A percentile compares a stretch with the other conserved stretches of the same genome.
Evolutionary conservation across 1,140 invertebrate species (phyloP).

Genomic region (Bombus picipes): DNA sequence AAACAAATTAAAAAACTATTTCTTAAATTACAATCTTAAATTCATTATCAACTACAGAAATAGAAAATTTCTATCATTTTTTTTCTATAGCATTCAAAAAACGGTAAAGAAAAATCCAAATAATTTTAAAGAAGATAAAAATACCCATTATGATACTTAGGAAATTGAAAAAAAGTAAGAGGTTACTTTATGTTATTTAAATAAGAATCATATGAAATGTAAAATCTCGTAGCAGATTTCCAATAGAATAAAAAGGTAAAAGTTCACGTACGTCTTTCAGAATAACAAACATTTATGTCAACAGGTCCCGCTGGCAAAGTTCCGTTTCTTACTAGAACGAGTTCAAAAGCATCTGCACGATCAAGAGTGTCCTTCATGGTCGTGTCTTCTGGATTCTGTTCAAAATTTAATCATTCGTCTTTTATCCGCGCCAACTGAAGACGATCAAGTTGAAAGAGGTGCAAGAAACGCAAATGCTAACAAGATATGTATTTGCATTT

Average conservation of each 20-base stretch:
- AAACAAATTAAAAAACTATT: background rate
- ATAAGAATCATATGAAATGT: background rate
- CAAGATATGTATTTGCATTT: background rate
- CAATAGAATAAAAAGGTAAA: background rate
- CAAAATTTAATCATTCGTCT: background rate
- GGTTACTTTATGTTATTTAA: background rate
- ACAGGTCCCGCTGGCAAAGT: background rate
- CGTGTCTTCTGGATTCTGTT: constrained; percentile 21
- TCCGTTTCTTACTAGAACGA: background rate
- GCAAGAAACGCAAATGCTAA: too few species aligned
- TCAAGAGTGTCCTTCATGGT: background rate
- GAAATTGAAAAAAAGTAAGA: background rate
- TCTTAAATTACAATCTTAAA: background rate
- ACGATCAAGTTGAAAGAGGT: background rate
- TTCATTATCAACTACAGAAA: background rate
- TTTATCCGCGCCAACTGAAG: too few species aligned
- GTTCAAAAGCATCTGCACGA: background rate
- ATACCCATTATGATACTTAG: background rate
- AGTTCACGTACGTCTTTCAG: background rate
- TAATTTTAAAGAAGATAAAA: background rate
- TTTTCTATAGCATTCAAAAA: background rate
- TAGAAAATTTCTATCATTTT: background rate
- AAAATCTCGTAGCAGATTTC: background rate
- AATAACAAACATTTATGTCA: background rate
- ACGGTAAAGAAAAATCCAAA: background rate